A percentile compares a stretch with the other conserved stretches of the same genome.
phyloP scores from a whole-genome alignment of 2,113 vertebrate species.

The Deroptyus accipitrinus region DNA sequence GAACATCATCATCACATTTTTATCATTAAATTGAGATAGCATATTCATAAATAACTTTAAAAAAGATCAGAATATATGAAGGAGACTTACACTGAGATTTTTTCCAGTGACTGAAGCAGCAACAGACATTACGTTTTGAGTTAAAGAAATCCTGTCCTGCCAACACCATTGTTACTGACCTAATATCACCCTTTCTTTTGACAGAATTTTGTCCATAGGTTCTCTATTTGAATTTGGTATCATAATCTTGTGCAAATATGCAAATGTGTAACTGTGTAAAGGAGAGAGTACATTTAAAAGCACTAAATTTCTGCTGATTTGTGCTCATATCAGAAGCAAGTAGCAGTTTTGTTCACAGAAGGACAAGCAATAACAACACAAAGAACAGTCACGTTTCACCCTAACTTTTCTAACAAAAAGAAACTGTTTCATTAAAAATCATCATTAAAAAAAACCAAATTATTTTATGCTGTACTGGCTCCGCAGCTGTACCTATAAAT shows the following conservation, averaged over 20 bases:
- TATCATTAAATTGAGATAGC: background rate
- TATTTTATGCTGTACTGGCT: background rate
- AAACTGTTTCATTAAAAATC: background rate
- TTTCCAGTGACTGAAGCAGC: background rate
- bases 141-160: background rate
- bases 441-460: background rate
- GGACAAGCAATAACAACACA: background rate
- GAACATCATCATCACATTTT: background rate
- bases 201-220: background rate
- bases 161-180: no score
- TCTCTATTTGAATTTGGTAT: background rate
- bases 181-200: background rate
- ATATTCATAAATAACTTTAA: background rate
- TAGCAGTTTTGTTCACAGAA: background rate
- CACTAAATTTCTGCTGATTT: background rate
- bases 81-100: background rate
- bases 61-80: background rate
- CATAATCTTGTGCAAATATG: background rate
- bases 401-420: background rate
- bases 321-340: background rate
- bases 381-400: background rate
- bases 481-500: background rate
- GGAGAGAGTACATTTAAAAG: background rate
- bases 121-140: background rate
- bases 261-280: accelerated